A percentile compares a stretch with the other conserved stretches of the same genome.
Evolutionary conservation across 2,797 vertebrate species (phyloP).

Genomic region (Hafferia zeledoni): DNA sequence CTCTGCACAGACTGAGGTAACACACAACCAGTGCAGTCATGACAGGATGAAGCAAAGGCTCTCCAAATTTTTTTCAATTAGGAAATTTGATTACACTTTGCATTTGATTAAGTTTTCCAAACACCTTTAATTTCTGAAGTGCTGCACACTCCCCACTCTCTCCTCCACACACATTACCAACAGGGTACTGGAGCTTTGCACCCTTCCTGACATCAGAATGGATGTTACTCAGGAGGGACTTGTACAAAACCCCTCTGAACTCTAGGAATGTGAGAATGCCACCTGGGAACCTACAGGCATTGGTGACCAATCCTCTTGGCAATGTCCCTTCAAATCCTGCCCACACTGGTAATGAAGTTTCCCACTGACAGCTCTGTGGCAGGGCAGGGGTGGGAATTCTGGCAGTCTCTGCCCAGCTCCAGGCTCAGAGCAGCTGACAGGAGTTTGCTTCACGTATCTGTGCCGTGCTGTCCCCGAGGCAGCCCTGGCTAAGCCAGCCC

Average conservation of each 20-base stretch:
- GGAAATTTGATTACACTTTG: not conserved
- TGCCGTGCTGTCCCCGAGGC: not conserved
- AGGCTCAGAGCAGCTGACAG: not conserved
- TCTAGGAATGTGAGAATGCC: not conserved
- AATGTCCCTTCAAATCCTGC: not conserved
- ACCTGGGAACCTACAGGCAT: not conserved
- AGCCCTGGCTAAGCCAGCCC: not conserved
- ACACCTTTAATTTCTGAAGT: not conserved
- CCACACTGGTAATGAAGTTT: not conserved
- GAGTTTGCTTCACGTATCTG: not conserved
- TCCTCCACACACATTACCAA: not conserved
- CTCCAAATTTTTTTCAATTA: not conserved
- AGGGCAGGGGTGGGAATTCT: not conserved
- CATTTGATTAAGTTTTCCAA: not conserved
- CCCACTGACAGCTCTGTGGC: not conserved
- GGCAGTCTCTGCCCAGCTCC: not conserved
- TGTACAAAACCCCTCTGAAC: not conserved
- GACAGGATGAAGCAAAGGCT: not conserved
- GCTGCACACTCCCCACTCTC: not conserved
- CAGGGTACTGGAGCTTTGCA: not conserved
- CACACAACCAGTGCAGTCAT: not conserved
- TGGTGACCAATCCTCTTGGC: not conserved
- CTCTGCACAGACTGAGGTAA: not conserved
- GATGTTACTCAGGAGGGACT: not conserved
- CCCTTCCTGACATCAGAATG: not conserved